Base-by-base conservation (phyloP, 2,888 invertebrate genomes). In the Leucoptera coffeella region DNA sequence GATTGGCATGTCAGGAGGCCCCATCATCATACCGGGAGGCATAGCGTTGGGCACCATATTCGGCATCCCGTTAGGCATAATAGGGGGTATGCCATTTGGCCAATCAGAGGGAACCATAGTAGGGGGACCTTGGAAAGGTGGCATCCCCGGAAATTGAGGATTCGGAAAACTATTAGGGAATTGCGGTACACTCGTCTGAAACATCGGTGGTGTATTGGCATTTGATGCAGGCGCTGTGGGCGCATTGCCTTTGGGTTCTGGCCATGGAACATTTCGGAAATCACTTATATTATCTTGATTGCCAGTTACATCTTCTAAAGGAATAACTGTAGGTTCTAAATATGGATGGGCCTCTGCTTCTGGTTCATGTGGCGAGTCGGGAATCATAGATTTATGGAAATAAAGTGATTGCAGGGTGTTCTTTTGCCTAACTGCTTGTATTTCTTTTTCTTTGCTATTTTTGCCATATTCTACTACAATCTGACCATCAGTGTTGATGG, bases 371-470 rank as follows among this genome's bases (percentile, higher is more conserved):
- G 93, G 76, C 14, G 85, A 80, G 45, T 93, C 93, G 0, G 94
- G 93, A 34, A 93, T 83, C 79, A 83, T 80, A 34, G 80, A 74
- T 40, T 82, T 80, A 39, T 82, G 80, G 51, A 88, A 88, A 56
- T 89, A 89, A 12, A 90, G 58, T 0, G 87, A 84, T 43, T 85
- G 85, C 12, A 94, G 62, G 2, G 89, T 86, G 20, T 81, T 82
- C 45, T 85, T 84, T 53, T 95, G 93, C 12, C 94, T 73, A 27
- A 88, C 83, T 35, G 84, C 83, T 54, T 95, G 94, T 27, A 90
- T 82, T 29, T 82, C 82, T 48, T 83, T 87, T 62, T 96, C 93
- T 44, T 80, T 77, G 47, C 93, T 94, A 43, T 85, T 85, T 50
- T 75, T 77, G 13, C 88, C 88, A 32, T 82, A 75, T 19, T 76